Conservation (phyloP, 1,140 invertebrate species). For the Macrosteles quadrilineatus region DNA sequence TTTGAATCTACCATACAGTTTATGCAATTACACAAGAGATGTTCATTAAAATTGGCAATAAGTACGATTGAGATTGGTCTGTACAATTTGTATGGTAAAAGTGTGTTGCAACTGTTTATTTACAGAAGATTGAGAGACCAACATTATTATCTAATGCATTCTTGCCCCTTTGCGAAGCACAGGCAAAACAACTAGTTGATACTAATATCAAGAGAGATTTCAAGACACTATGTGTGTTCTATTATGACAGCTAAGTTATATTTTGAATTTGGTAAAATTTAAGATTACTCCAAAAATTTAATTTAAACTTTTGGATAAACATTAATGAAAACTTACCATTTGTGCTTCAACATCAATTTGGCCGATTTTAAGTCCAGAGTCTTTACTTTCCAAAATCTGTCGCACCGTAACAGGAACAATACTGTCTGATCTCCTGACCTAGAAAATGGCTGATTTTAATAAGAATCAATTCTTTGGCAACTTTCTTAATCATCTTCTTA, state of each 20-base stretch:
- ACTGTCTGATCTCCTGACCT: neutral
- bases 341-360: slow-evolving; percentile 42
- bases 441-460: too few species aligned
- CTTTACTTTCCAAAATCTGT: slow-evolving; percentile 44
- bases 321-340: slow-evolving; percentile 40
- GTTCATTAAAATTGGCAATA: too few species aligned
- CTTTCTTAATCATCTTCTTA: too few species aligned
- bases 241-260: neutral
- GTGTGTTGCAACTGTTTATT: too few species aligned
- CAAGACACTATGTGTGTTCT: neutral
- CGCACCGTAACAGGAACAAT: slow-evolving; percentile 19
- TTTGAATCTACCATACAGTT: too few species aligned
- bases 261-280: neutral
- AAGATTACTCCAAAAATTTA: neutral
- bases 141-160: too few species aligned
- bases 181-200: neutral
- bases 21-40: too few species aligned
- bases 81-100: too few species aligned
- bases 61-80: too few species aligned
- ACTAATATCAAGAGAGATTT: neutral
- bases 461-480: too few species aligned
- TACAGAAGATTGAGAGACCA: too few species aligned
- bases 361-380: slow-evolving; percentile 55
- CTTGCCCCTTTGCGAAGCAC: neutral
- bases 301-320: neutral